Evolutionary conservation across 2,113 vertebrate genomes (phyloP).

Genomic region (Platysteira castanea): DNA sequence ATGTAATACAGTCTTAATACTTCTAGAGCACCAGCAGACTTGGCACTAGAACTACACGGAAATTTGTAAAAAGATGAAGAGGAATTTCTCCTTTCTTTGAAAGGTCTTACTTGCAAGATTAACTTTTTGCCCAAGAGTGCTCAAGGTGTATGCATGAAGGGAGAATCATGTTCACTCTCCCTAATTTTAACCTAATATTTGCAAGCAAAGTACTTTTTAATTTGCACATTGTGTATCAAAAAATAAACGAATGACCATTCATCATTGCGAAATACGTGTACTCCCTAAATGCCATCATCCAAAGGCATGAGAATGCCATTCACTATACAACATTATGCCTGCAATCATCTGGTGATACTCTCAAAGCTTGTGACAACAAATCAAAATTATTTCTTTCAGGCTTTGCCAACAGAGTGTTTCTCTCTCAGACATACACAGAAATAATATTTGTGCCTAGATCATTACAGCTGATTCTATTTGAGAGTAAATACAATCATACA

Average conservation of each 20-base stretch:
- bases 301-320: background rate
- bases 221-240: background rate
- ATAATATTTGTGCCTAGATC: background rate
- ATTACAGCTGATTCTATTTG: background rate
- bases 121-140: background rate
- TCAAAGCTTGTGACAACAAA: background rate
- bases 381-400: background rate
- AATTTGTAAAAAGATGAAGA: background rate
- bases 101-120: background rate
- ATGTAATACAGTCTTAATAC: background rate
- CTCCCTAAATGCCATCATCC: background rate
- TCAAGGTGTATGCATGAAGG: background rate
- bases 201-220: background rate
- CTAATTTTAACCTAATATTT: background rate
- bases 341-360: background rate
- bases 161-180: background rate
- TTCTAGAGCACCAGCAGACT: background rate
- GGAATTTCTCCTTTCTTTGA: background rate
- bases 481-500: background rate
- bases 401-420: background rate
- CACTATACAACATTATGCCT: background rate
- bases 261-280: background rate
- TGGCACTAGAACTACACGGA: background rate
- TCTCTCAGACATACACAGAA: background rate
- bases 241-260: background rate